Percentiles rank a stretch among this genome's conserved stretches.
phyloP scores from a whole-genome alignment of 2,888 invertebrate species.

The Rotaria magnacalcarata region DNA sequence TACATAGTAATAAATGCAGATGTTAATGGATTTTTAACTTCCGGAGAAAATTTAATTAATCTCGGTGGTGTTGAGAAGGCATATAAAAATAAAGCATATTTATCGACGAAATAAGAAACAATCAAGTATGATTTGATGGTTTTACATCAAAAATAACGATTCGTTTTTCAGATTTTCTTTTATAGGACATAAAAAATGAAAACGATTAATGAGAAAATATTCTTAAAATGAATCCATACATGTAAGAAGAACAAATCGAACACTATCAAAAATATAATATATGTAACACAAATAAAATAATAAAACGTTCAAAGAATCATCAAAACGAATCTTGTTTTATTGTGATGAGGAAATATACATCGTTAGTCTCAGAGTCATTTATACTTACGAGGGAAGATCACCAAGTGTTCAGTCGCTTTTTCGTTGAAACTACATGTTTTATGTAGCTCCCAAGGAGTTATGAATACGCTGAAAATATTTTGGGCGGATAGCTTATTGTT shows the following conservation, averaged over 20 bases:
- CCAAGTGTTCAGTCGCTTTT: no score
- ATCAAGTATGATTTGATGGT: background rate
- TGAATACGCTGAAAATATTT: no score
- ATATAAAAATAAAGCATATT: slow-evolving; percentile 71
- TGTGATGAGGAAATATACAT: no score
- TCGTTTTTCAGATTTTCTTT: slow-evolving; percentile 57
- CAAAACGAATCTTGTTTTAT: no score
- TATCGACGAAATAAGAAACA: slow-evolving; percentile 49
- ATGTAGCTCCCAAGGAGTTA: no score
- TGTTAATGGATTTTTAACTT: slow-evolving; percentile 81
- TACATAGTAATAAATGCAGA: slow-evolving; percentile 66
- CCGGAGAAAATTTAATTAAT: slow-evolving; percentile 89
- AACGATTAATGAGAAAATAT: slow-evolving; percentile 21
- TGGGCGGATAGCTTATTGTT: no score
- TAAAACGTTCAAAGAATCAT: background rate
- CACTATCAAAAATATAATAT: no score
- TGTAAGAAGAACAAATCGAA: no score
- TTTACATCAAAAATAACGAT: slow-evolving; percentile 50
- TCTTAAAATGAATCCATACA: background rate
- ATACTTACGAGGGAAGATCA: no score
- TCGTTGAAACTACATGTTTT: no score
- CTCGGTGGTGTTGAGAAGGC: slow-evolving; percentile 87
- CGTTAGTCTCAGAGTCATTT: no score
- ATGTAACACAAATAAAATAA: background rate
- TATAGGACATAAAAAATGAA: slow-evolving; percentile 53